A percentile compares a stretch with the other conserved stretches of the same genome.
phyloP scores from a whole-genome alignment of 2,797 vertebrate species.

The Clamator glandarius region DNA sequence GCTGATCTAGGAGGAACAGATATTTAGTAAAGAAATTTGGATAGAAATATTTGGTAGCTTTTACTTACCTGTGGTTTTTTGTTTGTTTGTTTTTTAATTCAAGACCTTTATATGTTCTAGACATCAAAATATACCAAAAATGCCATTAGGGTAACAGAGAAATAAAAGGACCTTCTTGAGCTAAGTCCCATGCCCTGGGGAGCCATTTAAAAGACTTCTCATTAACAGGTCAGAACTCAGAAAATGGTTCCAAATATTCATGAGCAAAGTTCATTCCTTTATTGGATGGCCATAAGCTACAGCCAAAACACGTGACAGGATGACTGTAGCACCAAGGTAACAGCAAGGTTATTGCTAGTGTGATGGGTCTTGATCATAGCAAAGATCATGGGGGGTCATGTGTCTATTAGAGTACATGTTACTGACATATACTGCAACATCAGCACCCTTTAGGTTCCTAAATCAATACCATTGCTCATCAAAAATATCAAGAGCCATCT shows the following conservation, averaged over 20 bases:
- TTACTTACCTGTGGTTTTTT: not conserved
- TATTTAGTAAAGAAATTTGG: not conserved
- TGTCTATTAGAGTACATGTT: not conserved
- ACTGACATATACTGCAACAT: not conserved
- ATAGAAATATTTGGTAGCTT: not conserved
- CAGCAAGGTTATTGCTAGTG: not conserved
- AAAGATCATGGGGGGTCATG: rapidly evolving
- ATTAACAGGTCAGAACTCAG: not conserved
- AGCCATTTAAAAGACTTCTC: not conserved
- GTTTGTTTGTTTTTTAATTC: not conserved
- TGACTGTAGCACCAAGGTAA: not conserved
- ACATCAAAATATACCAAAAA: not conserved
- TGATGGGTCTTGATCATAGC: not conserved
- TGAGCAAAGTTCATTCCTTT: not conserved
- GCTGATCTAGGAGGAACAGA: not conserved
- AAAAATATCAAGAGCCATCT: not conserved
- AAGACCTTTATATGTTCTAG: not conserved
- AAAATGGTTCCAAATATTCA: not conserved
- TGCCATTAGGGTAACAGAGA: not conserved
- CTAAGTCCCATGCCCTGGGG: not conserved
- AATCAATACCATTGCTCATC: not conserved
- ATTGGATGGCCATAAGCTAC: not conserved
- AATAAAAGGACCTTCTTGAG: not conserved
- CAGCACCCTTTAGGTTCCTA: rapidly evolving
- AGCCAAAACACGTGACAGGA: not conserved